Evolutionary conservation across 2,113 vertebrate species (phyloP).

Genomic region (Sander lucioperca): DNA sequence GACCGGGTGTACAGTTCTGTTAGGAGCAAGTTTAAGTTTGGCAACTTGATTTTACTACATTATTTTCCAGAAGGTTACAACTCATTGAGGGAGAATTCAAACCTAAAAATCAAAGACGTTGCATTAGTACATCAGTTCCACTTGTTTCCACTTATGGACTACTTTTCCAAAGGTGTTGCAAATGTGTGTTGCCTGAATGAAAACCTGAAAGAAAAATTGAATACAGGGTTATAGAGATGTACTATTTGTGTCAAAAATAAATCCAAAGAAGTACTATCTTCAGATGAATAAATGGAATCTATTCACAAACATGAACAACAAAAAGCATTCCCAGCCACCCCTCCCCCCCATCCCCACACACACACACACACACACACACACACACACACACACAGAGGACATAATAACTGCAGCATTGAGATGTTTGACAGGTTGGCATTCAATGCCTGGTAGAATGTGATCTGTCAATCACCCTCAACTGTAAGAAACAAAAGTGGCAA

Average conservation of each 20-base stretch:
- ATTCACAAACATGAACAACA: not conserved
- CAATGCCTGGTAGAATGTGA: conserved; percentile 10
- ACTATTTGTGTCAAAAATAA: not conserved
- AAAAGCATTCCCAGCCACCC: no score
- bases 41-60: not conserved
- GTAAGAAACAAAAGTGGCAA: not conserved
- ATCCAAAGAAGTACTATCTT: conserved; percentile 2
- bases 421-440: conserved; percentile 29
- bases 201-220: not conserved
- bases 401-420: conserved; percentile 13
- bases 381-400: not conserved
- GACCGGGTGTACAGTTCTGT: no score
- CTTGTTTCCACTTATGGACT: not conserved
- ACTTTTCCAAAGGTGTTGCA: not conserved
- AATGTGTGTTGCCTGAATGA: not conserved
- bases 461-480: conserved; percentile 24
- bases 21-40: not conserved
- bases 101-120: no score
- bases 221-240: not conserved
- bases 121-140: no score
- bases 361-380: not conserved
- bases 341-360: not conserved
- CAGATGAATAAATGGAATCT: not conserved
- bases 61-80: not conserved
- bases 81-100: no score